Base-by-base conservation (phyloP, 2,888 invertebrate species). In the Tetragnatha montana region DNA sequence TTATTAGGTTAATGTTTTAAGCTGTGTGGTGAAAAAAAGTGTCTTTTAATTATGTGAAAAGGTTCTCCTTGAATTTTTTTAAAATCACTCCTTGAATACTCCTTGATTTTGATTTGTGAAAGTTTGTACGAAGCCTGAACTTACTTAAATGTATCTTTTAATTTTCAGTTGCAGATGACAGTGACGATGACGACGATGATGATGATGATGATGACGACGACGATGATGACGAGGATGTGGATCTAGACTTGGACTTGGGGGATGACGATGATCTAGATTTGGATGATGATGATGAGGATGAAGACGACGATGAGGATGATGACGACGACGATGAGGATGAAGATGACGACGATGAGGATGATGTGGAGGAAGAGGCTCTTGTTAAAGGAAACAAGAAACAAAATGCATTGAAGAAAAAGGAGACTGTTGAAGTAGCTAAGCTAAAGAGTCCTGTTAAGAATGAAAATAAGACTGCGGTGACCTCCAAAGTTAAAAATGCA, bases 241-340 rank as follows among this genome's bases (percentile, higher is more conserved):
- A 68, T 6, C 60, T 76, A 51, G 76, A 75, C 17, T 47, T 47
- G 22, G 81, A 91, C 22, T 51, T 81, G 71, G 96, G 96, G 92
- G 96, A 95, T 0, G 97, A 97, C 93, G 96, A 96, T 90, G 93
- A 93, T 4, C 35, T 35, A 35, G 35, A 35, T 35, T 35, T 35
- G 35, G 35, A 91, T 19, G 90, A 91, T 12, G 88, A 91, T 6
- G 92, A 92, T 19, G 89, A 91, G 47, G 91, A 91, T 73, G 92
- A 83, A 0, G 83, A 78, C 50, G 85, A 81, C 3, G 74, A 89
- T 17, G 75, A 74, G 4, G 89, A 87, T 12, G 79, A 83, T 12
- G 89, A 89, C 0, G 75, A 69, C 10, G 89, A 90, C 6, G 86
- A 86, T 0, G 86, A 82, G 1, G 89, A 86, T 0, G 85, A 86